These are phyloP conservation scores for Trissolcus brochymenae DNA, from an alignment of 2,888 invertebrate genomes.

Conservation along the genomic window DNA sequence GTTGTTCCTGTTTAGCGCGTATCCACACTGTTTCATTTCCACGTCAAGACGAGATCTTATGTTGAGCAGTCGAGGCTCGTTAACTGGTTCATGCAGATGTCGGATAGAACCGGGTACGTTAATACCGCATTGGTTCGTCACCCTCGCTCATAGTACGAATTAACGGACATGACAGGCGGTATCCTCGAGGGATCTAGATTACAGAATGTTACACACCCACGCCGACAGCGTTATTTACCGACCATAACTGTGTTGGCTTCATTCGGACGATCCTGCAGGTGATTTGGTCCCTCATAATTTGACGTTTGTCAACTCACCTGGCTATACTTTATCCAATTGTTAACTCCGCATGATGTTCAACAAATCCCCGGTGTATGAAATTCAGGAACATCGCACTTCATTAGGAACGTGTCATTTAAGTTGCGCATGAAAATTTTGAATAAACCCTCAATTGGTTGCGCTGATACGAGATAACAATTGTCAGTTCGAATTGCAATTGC, in stretches of 20 bases:
- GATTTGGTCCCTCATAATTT: conserved; percentile 43
- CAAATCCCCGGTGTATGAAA: conserved; percentile 24
- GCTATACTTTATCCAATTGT: conserved; percentile 46
- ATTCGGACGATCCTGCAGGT: conserved; percentile 47
- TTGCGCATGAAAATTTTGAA: neutral
- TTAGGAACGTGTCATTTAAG: conserved; percentile 38
- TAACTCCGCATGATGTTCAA: conserved; percentile 30
- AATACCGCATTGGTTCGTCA: conserved; percentile 50
- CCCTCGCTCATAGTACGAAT: conserved; percentile 48
- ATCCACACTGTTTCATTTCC: conserved; percentile 52
- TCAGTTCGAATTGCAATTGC: conserved; percentile 24
- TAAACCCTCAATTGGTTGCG: conserved; percentile 10
- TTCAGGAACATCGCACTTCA: conserved; percentile 27
- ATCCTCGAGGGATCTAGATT: conserved; percentile 53
- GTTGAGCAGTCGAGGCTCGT: conserved; percentile 63
- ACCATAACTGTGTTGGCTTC: conserved; percentile 55
- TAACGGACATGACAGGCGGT: conserved; percentile 56
- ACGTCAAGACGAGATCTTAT: conserved; percentile 60
- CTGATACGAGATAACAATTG: conserved; percentile 18
- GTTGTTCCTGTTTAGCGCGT: conserved; percentile 50
- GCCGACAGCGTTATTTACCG: conserved; percentile 55
- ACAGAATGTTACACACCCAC: conserved; percentile 52
- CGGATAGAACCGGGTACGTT: conserved; percentile 27
- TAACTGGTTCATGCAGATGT: conserved; percentile 55
- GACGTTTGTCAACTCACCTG: conserved; percentile 34